phyloP scores from a whole-genome alignment of 92 coral and sea anemone species.

The Metridium senile region DNA sequence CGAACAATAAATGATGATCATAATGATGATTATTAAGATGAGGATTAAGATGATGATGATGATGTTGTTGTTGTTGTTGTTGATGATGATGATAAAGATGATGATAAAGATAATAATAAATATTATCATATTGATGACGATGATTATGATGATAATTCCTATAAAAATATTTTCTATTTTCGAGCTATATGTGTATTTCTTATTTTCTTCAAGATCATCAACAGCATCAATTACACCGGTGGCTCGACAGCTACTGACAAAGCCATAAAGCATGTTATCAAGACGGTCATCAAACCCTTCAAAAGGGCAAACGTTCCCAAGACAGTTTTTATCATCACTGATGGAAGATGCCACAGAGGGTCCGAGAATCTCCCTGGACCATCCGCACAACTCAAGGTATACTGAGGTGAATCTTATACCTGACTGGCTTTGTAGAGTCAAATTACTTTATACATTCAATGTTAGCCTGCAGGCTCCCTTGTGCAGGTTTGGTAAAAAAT shows the following conservation, averaged over 20 bases:
- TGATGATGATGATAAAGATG: no score
- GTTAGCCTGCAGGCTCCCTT: not conserved
- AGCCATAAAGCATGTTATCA: not conserved
- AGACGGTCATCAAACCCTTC: constrained; percentile 1
- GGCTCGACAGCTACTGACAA: not conserved
- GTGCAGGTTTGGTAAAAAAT: not conserved
- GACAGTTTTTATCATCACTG: not conserved
- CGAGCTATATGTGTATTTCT: not conserved
- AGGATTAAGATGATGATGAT: not conserved
- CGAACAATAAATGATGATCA: not conserved
- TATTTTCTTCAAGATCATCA: not conserved
- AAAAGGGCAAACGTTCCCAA: not conserved
- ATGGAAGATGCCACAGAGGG: not conserved
- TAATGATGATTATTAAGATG: not conserved
- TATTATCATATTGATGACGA: not conserved
- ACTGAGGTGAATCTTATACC: not conserved
- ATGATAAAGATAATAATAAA: no score
- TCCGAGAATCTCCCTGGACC: not conserved
- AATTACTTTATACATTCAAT: not conserved
- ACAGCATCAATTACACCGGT: not conserved
- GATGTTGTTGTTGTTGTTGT: no score
- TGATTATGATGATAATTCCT: not conserved
- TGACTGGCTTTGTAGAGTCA: not conserved
- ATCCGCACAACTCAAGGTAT: not conserved
- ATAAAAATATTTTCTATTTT: not conserved